Base-by-base conservation (phyloP, 1,140 invertebrate genomes). In the Oscheius sp. region DNA sequence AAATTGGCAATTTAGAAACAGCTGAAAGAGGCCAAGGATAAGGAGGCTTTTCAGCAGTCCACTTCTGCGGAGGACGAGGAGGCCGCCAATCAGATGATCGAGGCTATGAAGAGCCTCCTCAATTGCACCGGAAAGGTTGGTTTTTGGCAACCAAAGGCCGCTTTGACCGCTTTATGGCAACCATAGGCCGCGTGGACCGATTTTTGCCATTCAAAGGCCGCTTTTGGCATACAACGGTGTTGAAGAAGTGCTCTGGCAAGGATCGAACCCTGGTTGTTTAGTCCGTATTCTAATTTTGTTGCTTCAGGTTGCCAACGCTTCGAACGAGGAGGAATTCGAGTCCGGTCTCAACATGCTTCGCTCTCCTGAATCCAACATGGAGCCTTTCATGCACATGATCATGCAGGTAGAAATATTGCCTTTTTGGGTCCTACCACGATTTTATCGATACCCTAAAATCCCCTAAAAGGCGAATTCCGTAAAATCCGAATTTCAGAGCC, bases 381-480 rank as follows among this genome's bases (percentile, higher is more conserved):
- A 75, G 28, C 75, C 75, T 10, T 75, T 76, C 20, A 73, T 76
- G 75, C 61, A 55, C 26, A 75, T 76, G 75, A 76, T 76, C 15
- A 76, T 76, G 75, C 71, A 76, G 65, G 66, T 59, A 45, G 18
- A 7, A 35, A 4, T 13, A 31, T 26, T 32, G 3, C 34, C 29
- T 32, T 35, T 32, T 26, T 62, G 13, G 38, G 20, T 45, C 20
- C 38, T 13, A 45, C 38, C 20, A 10, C 20, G 20, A 13, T 13
- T 45, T 13, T 45, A 10, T n/a, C 20, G 38, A 10, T n/a, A 45
- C 38, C 20, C 38, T n/a, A n/a, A n/a, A n/a, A n/a, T n/a, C n/a
- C n/a, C n/a, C n/a, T n/a, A n/a, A n/a, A n/a, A n/a, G n/a, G n/a
- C n/a, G n/a, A n/a, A n/a, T n/a, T 26, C 23, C 49, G 23, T 7